Evolutionary conservation across 1,140 invertebrate species (phyloP).

Genomic region (Bombus superbus): DNA sequence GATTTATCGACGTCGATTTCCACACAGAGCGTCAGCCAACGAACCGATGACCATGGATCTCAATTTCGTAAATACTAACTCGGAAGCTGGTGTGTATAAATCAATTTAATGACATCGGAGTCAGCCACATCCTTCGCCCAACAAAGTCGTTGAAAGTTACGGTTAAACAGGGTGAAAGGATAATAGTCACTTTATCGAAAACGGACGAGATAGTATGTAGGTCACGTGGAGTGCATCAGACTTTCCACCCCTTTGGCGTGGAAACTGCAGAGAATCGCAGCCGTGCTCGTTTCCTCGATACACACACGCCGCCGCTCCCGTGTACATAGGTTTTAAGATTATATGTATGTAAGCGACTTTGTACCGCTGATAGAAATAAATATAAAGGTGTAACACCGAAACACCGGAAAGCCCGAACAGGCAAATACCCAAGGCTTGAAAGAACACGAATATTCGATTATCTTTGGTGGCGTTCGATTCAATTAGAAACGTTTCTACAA

Average conservation of each 20-base stretch:
- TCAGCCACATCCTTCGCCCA: not conserved
- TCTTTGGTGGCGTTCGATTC: not conserved
- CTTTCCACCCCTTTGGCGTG: not conserved
- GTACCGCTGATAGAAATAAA: no score
- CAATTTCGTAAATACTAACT: not conserved
- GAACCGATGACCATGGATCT: not conserved
- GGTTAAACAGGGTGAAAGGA: not conserved
- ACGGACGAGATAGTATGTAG: not conserved
- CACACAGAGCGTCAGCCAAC: not conserved
- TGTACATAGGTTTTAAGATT: no score
- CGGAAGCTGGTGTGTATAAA: not conserved
- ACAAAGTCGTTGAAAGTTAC: not conserved
- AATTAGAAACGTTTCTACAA: not conserved
- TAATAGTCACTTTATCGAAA: constrained; percentile 1
- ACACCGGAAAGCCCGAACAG: no score
- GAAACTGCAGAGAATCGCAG: not conserved
- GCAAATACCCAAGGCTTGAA: no score
- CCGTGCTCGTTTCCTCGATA: not conserved
- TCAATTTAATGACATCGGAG: constrained; percentile 16
- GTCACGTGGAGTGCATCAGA: not conserved
- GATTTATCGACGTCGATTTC: constrained; percentile 10
- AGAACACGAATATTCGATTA: no score
- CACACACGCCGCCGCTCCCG: not conserved
- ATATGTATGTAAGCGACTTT: no score
- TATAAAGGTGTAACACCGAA: no score